phyloP scores from a whole-genome alignment of 2,797 vertebrate genomes.

The Pipistrellus pipistrellus region DNA sequence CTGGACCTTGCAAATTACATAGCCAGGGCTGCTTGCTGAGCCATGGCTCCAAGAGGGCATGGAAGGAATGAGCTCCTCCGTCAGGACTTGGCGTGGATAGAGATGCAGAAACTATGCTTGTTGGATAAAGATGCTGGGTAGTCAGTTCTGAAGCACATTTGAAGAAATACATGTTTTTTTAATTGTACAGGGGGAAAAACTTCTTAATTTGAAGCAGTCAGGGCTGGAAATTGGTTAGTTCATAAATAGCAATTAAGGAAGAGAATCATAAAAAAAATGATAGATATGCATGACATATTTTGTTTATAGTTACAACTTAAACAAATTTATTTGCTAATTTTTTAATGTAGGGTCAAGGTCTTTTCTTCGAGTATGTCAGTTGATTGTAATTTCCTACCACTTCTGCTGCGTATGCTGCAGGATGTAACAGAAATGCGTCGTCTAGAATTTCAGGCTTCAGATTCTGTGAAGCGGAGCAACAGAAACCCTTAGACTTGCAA shows the following conservation, averaged over 20 bases:
- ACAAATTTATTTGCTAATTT: not conserved
- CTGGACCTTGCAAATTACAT: not conserved
- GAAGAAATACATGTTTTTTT: not conserved
- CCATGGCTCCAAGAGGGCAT: not conserved
- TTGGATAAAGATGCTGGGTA: not conserved
- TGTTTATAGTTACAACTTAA: constrained; percentile 1
- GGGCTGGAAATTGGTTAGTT: not conserved
- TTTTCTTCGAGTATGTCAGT: not conserved
- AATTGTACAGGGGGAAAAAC: not conserved
- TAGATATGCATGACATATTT: not conserved
- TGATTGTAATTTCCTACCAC: not conserved
- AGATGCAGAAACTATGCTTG: not conserved
- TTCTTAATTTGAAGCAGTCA: constrained; percentile 23
- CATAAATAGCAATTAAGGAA: constrained; percentile 30
- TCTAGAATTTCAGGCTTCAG: not conserved
- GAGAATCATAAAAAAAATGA: not conserved
- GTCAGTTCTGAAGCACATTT: not conserved
- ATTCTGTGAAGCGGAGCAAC: constrained; percentile 8
- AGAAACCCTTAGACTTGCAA: not conserved
- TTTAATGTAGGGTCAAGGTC: not conserved
- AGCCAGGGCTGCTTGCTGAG: not conserved
- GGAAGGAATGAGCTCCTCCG: not conserved
- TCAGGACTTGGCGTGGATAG: not conserved
- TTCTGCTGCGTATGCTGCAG: not conserved
- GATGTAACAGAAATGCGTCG: not conserved